Evolutionary conservation across 2,113 vertebrate species (phyloP).

Genomic region (Hippocampus mohnikei): DNA sequence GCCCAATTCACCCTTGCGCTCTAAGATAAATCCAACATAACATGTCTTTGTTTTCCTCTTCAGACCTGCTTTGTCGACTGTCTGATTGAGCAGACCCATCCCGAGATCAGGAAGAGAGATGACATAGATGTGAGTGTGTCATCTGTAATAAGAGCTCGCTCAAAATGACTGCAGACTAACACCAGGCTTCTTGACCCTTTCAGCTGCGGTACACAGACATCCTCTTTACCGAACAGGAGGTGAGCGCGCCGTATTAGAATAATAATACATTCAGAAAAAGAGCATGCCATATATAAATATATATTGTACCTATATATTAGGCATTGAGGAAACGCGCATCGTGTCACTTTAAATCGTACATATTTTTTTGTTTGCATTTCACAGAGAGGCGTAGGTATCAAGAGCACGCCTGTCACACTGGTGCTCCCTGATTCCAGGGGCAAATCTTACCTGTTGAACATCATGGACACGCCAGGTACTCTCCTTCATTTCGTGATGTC

Average conservation of each 20-base stretch:
- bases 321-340: not conserved
- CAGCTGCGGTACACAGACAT: constrained; percentile 98
- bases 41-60: constrained; percentile 15
- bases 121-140: constrained; percentile 91
- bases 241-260: constrained; percentile 53
- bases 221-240: constrained; percentile 98
- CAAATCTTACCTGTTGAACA: constrained; percentile 97
- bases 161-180: not conserved
- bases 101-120: constrained; percentile 92
- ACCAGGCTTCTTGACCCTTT: not conserved
- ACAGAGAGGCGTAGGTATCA: constrained; percentile 96
- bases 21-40: not conserved
- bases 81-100: constrained; percentile 96
- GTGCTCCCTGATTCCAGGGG: constrained; percentile 95
- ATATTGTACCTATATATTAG: too few species aligned
- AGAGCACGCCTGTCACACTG: constrained; percentile 95
- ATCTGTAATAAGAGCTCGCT: not conserved
- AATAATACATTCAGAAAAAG: too few species aligned
- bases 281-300: too few species aligned
- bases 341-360: not conserved
- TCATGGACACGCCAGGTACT: constrained; percentile 97
- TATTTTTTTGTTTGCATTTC: not conserved
- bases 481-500: not conserved
- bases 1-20: constrained; percentile 4
- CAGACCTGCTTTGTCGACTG: constrained; percentile 98